A percentile compares a stretch with the other conserved stretches of the same genome.
Evolutionary conservation across 2,113 vertebrate species (phyloP).

Genomic region (Capra hircus): DNA sequence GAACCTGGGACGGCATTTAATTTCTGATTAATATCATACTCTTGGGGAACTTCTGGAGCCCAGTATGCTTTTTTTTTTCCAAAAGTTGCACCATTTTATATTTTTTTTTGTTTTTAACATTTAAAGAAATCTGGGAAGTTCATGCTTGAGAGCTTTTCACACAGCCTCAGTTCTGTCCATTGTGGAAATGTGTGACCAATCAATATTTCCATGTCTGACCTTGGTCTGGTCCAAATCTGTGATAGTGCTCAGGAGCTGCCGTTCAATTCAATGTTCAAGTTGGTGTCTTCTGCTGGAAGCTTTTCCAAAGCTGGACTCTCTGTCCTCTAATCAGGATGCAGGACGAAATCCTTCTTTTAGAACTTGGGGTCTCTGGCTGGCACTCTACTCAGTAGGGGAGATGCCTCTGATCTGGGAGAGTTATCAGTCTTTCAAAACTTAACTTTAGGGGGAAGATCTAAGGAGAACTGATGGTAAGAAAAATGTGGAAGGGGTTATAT

Average conservation of each 20-base stretch:
- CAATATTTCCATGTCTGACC: neutral
- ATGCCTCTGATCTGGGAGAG: neutral
- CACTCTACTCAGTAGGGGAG: neutral
- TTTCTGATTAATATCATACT: constrained; percentile 36
- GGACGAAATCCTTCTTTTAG: neutral
- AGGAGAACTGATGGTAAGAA: constrained; percentile 33
- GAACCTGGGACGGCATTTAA: constrained; percentile 14
- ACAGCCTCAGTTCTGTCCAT: neutral
- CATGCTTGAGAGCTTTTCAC: neutral
- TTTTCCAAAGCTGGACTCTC: neutral
- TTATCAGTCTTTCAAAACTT: neutral
- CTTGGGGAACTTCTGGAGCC: neutral
- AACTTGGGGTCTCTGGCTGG: neutral
- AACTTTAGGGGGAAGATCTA: constrained; percentile 19
- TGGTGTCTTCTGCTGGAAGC: accelerated
- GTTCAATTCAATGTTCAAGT: accelerated
- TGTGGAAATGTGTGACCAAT: neutral
- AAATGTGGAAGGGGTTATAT: neutral
- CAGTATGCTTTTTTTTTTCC: neutral
- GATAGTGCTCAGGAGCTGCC: accelerated
- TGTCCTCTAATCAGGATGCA: neutral
- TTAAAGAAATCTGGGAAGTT: neutral
- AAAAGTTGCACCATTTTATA: neutral
- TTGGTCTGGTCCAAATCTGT: neutral
- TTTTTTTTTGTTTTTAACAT: neutral